Evolutionary conservation across 2,888 invertebrate genomes (phyloP).

Genomic region (Tachina fera): DNA sequence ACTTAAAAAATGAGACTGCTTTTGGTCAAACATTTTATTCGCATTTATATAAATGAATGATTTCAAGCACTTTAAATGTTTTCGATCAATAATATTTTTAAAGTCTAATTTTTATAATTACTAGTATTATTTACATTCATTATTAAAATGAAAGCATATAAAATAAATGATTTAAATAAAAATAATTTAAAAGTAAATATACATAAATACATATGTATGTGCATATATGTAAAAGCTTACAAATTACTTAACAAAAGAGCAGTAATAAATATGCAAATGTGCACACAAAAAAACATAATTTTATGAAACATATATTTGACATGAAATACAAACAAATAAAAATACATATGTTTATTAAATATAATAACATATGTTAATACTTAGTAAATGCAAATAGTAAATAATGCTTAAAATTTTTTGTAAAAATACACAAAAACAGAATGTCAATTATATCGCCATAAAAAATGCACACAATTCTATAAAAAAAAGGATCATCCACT

Average conservation of each 20-base stretch:
- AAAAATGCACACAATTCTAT: neutral
- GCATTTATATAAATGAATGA: too few species aligned
- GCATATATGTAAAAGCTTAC: neutral
- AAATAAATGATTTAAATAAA: neutral
- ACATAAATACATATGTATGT: neutral
- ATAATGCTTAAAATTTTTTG: neutral
- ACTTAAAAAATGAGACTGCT: too few species aligned
- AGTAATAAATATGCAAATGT: conserved; percentile 15
- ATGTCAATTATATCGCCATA: neutral
- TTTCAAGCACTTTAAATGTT: too few species aligned
- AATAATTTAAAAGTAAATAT: neutral
- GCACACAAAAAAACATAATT: neutral
- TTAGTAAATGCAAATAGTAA: conserved; percentile 2
- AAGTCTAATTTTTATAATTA: too few species aligned
- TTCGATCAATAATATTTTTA: too few species aligned
- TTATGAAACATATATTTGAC: neutral
- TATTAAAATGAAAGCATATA: neutral
- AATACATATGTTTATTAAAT: conserved; percentile 52
- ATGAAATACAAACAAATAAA: neutral
- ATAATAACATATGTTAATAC: conserved; percentile 33
- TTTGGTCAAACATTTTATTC: too few species aligned
- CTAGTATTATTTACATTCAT: too few species aligned
- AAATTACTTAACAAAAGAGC: neutral
- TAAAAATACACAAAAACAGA: neutral
- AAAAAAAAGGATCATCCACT: too few species aligned